Base-by-base conservation (phyloP, 2,888 invertebrate genomes). In the Panopea generosa region DNA sequence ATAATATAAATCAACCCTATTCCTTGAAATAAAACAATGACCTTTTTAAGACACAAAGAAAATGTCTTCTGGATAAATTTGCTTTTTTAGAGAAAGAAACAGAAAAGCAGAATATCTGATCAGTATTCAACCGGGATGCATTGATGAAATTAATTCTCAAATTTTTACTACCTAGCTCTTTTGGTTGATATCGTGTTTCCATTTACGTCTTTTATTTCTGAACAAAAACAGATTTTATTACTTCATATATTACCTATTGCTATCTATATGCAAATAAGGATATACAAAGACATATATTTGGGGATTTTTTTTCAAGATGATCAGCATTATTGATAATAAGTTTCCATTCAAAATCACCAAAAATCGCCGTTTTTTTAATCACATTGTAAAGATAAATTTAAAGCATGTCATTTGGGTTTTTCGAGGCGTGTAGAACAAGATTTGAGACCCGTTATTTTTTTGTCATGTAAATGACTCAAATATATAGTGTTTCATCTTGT, bases 401-500 rank as follows among this genome's bases (percentile, higher is more conserved):
- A 33, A 33, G 4, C 33, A 24, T n/a, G 27, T 18, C 18, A 33
- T 55, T 55, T 16, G 29, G 9, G 33, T n/a, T 16, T 16, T 33
- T 11, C 22, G 33, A 33, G 14, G 24, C 33, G 55, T 55, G 33
- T 11, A 18, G 29, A 55, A 18, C 27, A 29, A 20, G 29, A 55
- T 33, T 33, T 33, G 55, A 55, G 27, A 22, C 55, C 53, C 55
- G 55, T 55, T 55, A 55, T 33, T n/a, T 29, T 22, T 55, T 33
- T 18, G 27, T 55, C 27, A 29, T 18, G 29, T n/a, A n/a, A n/a
- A 2, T 55, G 55, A 55, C 33, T 55, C 33, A 29, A 18, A 33
- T 27, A 18, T 55, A 18, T 55, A 27, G 27, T 33, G 3, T 20
- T 33, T 33, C 29, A 29, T 29, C 33, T 2, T 18, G 33, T 55